Percentiles rank a stretch among this genome's conserved stretches.
Conservation (phyloP, 2,113 vertebrate species). For the Strigops habroptila region DNA sequence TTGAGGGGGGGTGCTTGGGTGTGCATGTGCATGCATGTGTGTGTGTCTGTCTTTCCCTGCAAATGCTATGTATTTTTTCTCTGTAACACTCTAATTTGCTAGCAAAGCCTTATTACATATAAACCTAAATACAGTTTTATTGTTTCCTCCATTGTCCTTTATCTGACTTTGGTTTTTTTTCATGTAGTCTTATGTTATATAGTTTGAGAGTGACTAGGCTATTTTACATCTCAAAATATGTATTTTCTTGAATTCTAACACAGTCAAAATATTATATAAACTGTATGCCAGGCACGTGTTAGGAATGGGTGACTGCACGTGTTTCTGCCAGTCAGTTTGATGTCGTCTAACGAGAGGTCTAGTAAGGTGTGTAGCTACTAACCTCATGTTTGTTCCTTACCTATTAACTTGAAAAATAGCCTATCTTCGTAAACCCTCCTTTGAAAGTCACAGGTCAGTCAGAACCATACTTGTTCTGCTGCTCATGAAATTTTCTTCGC, state of each 20-base stretch:
- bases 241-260: neutral
- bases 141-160: neutral
- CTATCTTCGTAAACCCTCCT: neutral
- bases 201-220: neutral
- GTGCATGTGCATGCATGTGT: too few species aligned
- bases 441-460: neutral
- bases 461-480: neutral
- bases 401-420: neutral
- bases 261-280: neutral
- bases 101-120: neutral
- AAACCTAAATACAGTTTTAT: neutral
- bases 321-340: neutral
- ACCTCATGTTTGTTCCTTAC: neutral
- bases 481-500: neutral
- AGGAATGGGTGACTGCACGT: neutral
- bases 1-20: neutral
- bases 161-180: neutral
- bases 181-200: neutral
- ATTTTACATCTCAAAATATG: neutral
- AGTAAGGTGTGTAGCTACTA: neutral
- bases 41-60: neutral
- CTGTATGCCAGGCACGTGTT: rapidly evolving
- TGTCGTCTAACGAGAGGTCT: neutral
- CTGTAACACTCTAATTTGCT: neutral
- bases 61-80: neutral